Conservation (phyloP, 2,113 vertebrate species). For the Tenebrosternarchus preto region DNA sequence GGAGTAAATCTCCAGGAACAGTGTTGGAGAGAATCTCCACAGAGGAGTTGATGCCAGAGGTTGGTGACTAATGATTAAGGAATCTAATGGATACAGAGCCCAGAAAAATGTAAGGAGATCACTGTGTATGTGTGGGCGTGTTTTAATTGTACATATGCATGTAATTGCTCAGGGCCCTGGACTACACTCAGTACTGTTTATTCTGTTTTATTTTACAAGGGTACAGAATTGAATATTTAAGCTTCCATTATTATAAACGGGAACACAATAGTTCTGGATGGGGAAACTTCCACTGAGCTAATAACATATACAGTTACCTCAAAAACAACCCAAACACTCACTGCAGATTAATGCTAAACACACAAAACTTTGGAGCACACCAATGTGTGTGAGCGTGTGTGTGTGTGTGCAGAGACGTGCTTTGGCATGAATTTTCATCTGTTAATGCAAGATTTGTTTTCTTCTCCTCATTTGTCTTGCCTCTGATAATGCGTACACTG, state of each 20-base stretch:
- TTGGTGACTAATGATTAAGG: too few relatives aligned
- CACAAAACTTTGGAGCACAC: constrained; percentile 43
- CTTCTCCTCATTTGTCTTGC: constrained; percentile 32
- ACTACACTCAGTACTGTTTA: constrained; percentile 31
- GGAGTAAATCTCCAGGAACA: too few relatives aligned
- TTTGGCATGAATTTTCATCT: constrained; percentile 55
- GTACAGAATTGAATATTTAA: constrained; percentile 71
- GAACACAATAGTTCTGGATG: constrained; percentile 64
- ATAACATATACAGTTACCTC: constrained; percentile 73
- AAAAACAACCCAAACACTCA: constrained; percentile 44
- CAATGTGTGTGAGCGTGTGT: constrained; percentile 13
- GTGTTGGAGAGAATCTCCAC: too few relatives aligned
- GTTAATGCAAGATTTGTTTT: constrained; percentile 27
- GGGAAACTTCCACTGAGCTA: constrained; percentile 69
- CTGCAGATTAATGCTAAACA: constrained; percentile 56
- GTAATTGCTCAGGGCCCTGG: constrained; percentile 11
- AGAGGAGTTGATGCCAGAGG: too few relatives aligned
- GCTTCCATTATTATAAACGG: constrained; percentile 71
- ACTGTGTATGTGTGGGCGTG: constrained; percentile 2
- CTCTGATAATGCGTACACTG: background rate
- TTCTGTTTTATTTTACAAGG: constrained; percentile 67
- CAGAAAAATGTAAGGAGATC: too few relatives aligned
- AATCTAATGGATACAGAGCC: too few relatives aligned
- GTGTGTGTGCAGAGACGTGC: constrained; percentile 9
- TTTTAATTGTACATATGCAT: background rate